A percentile compares a stretch with the other conserved stretches of the same genome.
Evolutionary conservation across 2,797 vertebrate species (phyloP).

Genomic region (Lutjanus campechanus): DNA sequence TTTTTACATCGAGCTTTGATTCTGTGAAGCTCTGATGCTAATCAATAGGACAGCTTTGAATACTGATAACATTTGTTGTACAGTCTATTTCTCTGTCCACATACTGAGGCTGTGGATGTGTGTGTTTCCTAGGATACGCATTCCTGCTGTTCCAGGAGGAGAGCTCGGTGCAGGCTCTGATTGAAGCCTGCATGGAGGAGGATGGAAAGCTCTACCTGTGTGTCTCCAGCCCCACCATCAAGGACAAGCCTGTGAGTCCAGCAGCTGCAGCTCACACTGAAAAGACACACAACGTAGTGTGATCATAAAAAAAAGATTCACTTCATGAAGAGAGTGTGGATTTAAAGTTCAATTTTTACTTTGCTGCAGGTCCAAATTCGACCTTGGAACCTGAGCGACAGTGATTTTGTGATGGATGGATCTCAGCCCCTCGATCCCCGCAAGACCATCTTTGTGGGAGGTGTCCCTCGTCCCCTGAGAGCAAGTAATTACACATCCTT

Average conservation of each 20-base stretch:
- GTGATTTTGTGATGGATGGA: conserved; percentile 99
- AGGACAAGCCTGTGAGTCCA: conserved; percentile 97
- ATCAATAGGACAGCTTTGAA: background rate
- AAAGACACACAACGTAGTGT: background rate
- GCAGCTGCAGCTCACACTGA: background rate
- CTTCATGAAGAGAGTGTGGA: background rate
- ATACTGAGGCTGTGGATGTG: conserved; percentile 22
- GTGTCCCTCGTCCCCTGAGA: conserved; percentile 96
- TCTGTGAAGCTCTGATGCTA: background rate
- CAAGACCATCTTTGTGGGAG: conserved; percentile 99
- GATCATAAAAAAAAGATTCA: background rate
- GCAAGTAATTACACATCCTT: conserved; percentile 86
- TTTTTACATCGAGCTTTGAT: background rate
- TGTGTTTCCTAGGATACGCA: conserved; percentile 91
- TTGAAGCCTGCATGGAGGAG: conserved; percentile 98
- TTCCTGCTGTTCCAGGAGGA: conserved; percentile 99
- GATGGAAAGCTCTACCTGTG: conserved; percentile 98
- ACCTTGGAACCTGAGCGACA: conserved; percentile 98
- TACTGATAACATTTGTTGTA: background rate
- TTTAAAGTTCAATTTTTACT: background rate
- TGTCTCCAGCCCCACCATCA: conserved; percentile 99
- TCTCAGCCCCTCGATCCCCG: conserved; percentile 98
- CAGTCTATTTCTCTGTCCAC: background rate
- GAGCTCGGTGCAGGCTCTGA: conserved; percentile 96
- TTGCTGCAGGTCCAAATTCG: conserved; percentile 94